These are phyloP conservation scores for Myotis yumanensis DNA, from an alignment of 2,113 vertebrate genomes.

Conservation along the genomic window DNA sequence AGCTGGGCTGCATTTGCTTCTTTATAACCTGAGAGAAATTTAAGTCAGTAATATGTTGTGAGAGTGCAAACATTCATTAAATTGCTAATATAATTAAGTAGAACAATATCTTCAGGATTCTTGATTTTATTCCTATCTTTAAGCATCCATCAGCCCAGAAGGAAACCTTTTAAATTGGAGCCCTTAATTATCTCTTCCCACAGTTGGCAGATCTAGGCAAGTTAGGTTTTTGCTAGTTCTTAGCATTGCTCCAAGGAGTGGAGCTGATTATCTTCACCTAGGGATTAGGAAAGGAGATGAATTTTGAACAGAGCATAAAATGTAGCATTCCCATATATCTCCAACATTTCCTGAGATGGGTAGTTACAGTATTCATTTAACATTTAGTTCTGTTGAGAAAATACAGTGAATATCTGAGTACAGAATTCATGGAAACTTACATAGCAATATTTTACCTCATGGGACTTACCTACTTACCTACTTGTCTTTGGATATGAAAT, in stretches of 20 bases:
- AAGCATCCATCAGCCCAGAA: background rate
- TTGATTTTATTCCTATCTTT: background rate
- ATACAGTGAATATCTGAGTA: background rate
- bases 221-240: background rate
- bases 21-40: background rate
- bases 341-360: background rate
- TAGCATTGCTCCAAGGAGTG: background rate
- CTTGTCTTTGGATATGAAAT: background rate
- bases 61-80: background rate
- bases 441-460: background rate
- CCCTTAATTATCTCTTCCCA: background rate
- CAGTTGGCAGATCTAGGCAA: background rate
- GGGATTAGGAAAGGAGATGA: background rate
- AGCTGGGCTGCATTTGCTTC: background rate
- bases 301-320: background rate
- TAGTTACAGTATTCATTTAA: background rate
- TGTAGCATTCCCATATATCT: background rate
- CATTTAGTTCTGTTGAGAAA: background rate
- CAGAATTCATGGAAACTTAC: background rate
- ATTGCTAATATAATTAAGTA: background rate
- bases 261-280: background rate
- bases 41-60: background rate
- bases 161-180: background rate
- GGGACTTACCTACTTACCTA: background rate
- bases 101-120: background rate